Evolutionary conservation across 2,113 vertebrate genomes (phyloP), one percentile per base, ranked within the genome.

Genomic region (Dasypus novemcinctus): DNA sequence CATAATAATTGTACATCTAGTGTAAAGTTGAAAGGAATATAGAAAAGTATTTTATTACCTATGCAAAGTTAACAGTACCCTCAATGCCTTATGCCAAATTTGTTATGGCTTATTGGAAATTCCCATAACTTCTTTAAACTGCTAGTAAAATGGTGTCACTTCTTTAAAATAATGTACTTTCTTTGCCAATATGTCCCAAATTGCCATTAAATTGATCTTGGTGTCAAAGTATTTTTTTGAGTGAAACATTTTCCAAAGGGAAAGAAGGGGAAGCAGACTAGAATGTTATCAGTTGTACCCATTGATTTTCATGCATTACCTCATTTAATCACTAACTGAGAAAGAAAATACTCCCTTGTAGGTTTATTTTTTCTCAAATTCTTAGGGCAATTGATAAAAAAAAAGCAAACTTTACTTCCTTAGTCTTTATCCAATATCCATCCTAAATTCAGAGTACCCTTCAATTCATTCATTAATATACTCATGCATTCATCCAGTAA

Each of bases 61-160:
- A 2, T 4, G 10, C 4, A 21, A 71, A 4, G 2, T 41, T 41
- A 68, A 18, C 1, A 25, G 17, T 29, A 21, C 3, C 13, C 15
- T 75, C 41, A 29, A 0, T 27, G 23, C 5, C 29, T 5, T 7
- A 7, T 7, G 12, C 5, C 33, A 14, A 9, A 17, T n/a, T 66
- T 66, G 66, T 33, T 63, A 79, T 41, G 0, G 8, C 21, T n/a
- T 64, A 2, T 38, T 83, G 57, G 36, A n/a, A 41, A 49, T 2
- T 8, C 18, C 29, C 9, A 1, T 29, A 52, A 0, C 59, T 87
- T 71, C n/a, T 84, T 13, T 75, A 57, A 49, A 33, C 4, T 18
- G 2, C 20, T 46, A 33, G 21, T 13, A 0, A 10, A 7, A 5
- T 7, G 25, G 7, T 57, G 17, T 74, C 15, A 68, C 59, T 86